Conservation (phyloP, 2,888 invertebrate genomes). For the Spatulosminthurus flaviceps region DNA sequence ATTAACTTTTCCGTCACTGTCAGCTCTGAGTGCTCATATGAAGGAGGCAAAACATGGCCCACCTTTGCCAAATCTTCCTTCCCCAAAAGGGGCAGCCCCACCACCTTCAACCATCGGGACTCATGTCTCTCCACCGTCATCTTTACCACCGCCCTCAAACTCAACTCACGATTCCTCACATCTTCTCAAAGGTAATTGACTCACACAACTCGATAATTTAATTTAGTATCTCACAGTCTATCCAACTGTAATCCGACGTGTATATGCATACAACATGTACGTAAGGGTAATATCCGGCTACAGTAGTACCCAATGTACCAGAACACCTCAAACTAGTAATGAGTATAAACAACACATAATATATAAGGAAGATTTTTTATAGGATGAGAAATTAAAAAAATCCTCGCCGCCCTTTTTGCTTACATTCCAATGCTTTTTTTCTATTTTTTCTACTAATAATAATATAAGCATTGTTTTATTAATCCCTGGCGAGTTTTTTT, state of each 20-base stretch:
- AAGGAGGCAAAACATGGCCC: constrained; percentile 94
- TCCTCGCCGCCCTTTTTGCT: not conserved
- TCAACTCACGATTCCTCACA: constrained; percentile 59
- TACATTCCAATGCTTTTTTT: not conserved
- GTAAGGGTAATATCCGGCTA: too few relatives aligned
- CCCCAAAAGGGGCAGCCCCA: constrained; percentile 69
- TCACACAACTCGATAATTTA: constrained; percentile 32
- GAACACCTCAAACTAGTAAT: too few relatives aligned
- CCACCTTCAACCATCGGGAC: constrained; percentile 69
- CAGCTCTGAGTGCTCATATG: constrained; percentile 96
- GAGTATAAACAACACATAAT: too few relatives aligned
- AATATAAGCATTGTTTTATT: not conserved
- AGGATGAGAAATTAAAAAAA: not conserved
- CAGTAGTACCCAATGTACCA: too few relatives aligned
- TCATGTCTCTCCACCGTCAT: constrained; percentile 65
- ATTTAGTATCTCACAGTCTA: constrained; percentile 21
- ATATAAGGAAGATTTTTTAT: not conserved
- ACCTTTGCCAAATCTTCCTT: constrained; percentile 57
- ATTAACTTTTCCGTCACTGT: constrained; percentile 92
- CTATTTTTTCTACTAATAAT: not conserved
- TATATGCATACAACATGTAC: too few relatives aligned
- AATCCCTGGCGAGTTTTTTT: too few relatives aligned
- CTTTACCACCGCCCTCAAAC: constrained; percentile 69
- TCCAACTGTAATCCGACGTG: not conserved
- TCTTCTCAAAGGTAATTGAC: constrained; percentile 62